phyloP scores from a whole-genome alignment of 2,113 vertebrate species.

The Phodopus roborovskii region DNA sequence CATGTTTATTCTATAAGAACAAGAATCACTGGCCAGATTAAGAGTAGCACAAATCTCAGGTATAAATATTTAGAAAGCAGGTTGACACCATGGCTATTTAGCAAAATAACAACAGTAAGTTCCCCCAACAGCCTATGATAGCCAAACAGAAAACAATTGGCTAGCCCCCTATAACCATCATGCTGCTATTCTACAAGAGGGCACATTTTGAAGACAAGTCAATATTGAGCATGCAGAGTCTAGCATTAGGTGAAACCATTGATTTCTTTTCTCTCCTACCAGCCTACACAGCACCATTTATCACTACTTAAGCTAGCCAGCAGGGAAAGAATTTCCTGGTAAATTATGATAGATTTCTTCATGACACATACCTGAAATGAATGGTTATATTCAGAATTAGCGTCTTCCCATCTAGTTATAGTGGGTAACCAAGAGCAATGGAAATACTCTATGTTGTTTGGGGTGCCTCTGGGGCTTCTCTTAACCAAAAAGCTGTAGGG shows the following conservation, averaged over 20 bases:
- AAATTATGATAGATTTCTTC: background rate
- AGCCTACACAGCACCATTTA: background rate
- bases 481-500: too few species aligned
- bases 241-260: background rate
- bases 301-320: background rate
- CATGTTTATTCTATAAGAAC: background rate
- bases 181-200: background rate
- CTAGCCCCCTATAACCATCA: background rate
- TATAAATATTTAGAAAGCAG: too few species aligned
- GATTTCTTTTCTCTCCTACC: background rate
- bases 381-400: background rate
- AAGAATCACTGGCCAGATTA: background rate
- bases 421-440: background rate
- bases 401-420: background rate
- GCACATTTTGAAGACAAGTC: background rate
- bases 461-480: background rate
- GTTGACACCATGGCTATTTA: background rate
- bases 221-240: background rate
- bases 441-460: background rate
- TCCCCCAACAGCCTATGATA: background rate
- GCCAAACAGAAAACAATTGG: background rate
- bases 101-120: background rate
- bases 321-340: background rate
- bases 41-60: background rate
- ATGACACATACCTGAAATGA: background rate